These are phyloP conservation scores for Ariopsis seemanni DNA, from an alignment of 2,113 vertebrate species.

Conservation along the genomic window DNA sequence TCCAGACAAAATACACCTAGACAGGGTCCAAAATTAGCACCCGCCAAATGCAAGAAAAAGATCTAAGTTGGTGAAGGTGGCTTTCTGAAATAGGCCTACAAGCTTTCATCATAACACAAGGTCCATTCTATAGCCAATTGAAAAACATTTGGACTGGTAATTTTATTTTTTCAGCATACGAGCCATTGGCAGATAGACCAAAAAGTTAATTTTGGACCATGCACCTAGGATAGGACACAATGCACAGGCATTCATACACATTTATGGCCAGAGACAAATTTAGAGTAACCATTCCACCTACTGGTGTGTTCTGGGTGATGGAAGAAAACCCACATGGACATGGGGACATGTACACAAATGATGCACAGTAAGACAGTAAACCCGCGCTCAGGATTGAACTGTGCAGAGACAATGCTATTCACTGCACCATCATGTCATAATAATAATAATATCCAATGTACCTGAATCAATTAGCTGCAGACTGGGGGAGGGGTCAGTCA, in stretches of 20 bases:
- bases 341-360: neutral
- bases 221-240: neutral
- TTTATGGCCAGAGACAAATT: neutral
- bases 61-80: too few relatives aligned
- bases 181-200: too few relatives aligned
- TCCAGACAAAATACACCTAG: too few relatives aligned
- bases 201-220: too few relatives aligned
- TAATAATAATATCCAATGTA: neutral
- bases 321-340: neutral
- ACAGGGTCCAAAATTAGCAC: too few relatives aligned
- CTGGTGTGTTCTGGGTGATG: neutral
- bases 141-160: too few relatives aligned
- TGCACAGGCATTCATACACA: neutral
- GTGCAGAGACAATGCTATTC: neutral
- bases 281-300: neutral
- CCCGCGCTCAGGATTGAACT: neutral
- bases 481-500: neutral
- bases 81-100: too few relatives aligned
- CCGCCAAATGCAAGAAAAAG: too few relatives aligned
- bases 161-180: too few relatives aligned
- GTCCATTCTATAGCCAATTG: too few relatives aligned
- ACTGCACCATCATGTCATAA: neutral
- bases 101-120: too few relatives aligned
- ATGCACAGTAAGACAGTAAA: neutral
- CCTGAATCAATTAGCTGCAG: neutral